Conservation (phyloP, 2,888 invertebrate genomes). For the Megamerina dolium region DNA sequence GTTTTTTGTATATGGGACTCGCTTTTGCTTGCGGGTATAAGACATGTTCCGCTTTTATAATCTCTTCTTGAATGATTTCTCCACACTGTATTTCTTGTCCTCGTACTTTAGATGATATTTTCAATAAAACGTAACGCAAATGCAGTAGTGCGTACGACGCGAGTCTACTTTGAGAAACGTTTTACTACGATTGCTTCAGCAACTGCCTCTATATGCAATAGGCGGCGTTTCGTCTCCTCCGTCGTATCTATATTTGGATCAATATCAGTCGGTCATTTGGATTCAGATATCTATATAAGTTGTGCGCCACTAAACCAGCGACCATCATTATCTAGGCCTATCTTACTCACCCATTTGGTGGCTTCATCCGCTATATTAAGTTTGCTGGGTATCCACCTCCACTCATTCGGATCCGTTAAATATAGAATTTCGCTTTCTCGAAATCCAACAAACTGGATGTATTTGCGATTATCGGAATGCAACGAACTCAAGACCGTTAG, state of each 20-base stretch:
- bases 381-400: background rate
- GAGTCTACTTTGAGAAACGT: background rate
- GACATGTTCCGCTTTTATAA: background rate
- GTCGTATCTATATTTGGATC: background rate
- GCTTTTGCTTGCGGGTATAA: background rate
- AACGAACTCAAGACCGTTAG: too few species aligned
- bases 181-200: background rate
- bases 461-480: too few species aligned
- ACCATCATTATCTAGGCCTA: too few species aligned
- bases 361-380: background rate
- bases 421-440: background rate
- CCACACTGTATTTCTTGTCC: background rate
- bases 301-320: too few species aligned
- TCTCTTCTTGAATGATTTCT: constrained; percentile 1
- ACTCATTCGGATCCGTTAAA: too few species aligned
- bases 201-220: too few species aligned
- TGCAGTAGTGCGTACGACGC: too few species aligned
- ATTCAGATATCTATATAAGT: background rate
- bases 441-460: too few species aligned
- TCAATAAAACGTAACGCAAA: too few species aligned
- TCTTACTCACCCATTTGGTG: constrained; percentile 1
- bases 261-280: background rate
- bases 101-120: background rate
- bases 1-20: too few species aligned
- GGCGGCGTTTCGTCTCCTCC: background rate